Evolutionary conservation across 1,140 invertebrate genomes (phyloP).

Genomic region (Neelides sp.): DNA sequence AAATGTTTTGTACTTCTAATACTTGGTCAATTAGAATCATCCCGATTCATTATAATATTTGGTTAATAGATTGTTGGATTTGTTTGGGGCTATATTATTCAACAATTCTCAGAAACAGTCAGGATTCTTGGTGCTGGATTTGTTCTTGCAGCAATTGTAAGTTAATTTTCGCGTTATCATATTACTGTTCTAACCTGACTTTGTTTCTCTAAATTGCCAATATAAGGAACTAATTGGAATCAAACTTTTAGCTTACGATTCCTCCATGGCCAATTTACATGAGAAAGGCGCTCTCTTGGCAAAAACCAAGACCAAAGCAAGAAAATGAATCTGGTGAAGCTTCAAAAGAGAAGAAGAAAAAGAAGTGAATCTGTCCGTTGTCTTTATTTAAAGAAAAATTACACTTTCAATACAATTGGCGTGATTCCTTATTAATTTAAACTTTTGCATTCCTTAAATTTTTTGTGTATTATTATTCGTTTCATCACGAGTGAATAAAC

Average conservation of each 20-base stretch:
- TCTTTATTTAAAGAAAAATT: too few relatives aligned
- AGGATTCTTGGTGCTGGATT: conserved; percentile 85
- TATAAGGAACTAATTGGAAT: conserved; percentile 13
- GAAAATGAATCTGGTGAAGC: conserved; percentile 19
- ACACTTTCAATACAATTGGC: too few relatives aligned
- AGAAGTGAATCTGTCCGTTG: too few relatives aligned
- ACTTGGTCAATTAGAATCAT: too few relatives aligned
- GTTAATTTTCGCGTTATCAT: conserved; percentile 31
- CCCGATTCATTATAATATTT: conserved; percentile 14
- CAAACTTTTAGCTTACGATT: conserved; percentile 52
- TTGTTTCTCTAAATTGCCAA: not conserved
- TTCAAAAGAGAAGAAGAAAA: conserved; percentile 27
- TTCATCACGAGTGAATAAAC: too few relatives aligned
- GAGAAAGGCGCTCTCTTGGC: conserved; percentile 77
- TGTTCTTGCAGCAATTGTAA: conserved; percentile 65
- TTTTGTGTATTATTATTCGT: too few relatives aligned
- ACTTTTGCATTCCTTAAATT: too few relatives aligned
- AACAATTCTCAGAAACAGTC: conserved; percentile 89
- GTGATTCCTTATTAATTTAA: too few relatives aligned
- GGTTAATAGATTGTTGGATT: conserved; percentile 60
- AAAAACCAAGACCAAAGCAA: conserved; percentile 48
- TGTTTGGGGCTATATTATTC: conserved; percentile 81
- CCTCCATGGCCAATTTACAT: conserved; percentile 90
- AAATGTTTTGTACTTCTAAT: too few relatives aligned
- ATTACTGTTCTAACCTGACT: not conserved